Evolutionary conservation across 2,888 invertebrate genomes (phyloP), one percentile per base, ranked within the genome.

Genomic region (Coenonympha arcania): DNA sequence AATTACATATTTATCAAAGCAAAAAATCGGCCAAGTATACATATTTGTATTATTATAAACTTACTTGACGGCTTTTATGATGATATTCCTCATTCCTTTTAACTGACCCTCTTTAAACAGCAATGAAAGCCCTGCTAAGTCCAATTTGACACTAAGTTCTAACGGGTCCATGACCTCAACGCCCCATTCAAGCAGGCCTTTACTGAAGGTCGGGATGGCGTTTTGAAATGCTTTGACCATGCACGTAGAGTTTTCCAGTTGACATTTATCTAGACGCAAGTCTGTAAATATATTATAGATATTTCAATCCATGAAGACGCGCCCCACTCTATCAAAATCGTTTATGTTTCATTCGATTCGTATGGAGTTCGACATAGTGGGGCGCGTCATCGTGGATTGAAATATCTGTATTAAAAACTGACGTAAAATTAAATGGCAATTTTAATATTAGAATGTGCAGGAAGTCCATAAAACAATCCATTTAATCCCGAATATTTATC

Each of bases 121-220:
- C 18, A 80, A 52, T 34, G 73, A 73, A 5, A 82, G 58, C 0
- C 82, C 82, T n/a, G 77, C 68, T 2, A 81, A 50, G 36, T 80
- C 69, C 2, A 80, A 64, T 9, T 71, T 67, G 15, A 80, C 68
- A 3, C 15, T 11, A 2, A 79, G 50, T 1, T 63, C 54, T 60
- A 78, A 58, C 0, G 67, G 64, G 18, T 82, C 82, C 20, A 80
- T 52, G 0, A 58, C 52, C 20, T 73, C 73, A 0, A 64, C 57
- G 1, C 68, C 69, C 0, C 71, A 11, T 41, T 76, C 77, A 20
- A 73, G 68, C 1, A 79, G 64, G 0, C 82, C 82, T 4, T 61
- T 61, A 0, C 56, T 47, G 16, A 82, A 63, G 0, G 40, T 40
- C 1, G 57, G 55, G 15, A 59, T 18, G 6, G 52, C 48, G 11